Base-by-base conservation (phyloP, 1,140 invertebrate species). In the Maconellicoccus hirsutus region DNA sequence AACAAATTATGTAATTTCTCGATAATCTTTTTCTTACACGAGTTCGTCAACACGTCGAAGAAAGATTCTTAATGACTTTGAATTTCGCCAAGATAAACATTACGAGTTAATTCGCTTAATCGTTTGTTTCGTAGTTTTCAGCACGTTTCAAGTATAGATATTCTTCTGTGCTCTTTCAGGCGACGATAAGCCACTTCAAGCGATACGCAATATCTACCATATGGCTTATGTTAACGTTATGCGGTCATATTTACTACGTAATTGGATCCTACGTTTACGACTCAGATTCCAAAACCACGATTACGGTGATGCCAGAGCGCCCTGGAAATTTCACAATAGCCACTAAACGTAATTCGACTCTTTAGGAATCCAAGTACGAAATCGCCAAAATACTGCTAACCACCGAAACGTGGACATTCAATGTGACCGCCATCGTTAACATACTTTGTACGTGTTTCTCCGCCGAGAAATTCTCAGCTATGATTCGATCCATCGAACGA, bases 291-390 rank as follows among this genome's bases (percentile, higher is more conserved):
- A 52, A 52, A 16, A 8, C 42, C 6, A 52, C 42, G 2, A 52
- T 52, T 8, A 52, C 3, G n/a, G 42, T 52, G n/a, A 4, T 19
- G n/a, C n/a, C n/a, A n/a, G n/a, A n/a, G n/a, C n/a, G n/a, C n/a
- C n/a, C n/a, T n/a, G n/a, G n/a, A n/a, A n/a, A n/a, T n/a, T n/a
- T n/a, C n/a, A n/a, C n/a, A n/a, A n/a, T n/a, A n/a, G n/a, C n/a
- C n/a, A n/a, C n/a, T n/a, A 52, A 52, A 52, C n/a, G 12, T 4
- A 52, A 52, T 52, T 52, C n/a, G 4, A 52, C 42, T 38, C n/a
- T n/a, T 8, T 61, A 66, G 61, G 61, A 23, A 25, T 22, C 61
- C 2, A 66, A 66, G 25, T 66, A 66, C 61, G 61, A 66, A 26
- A 66, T 66, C 21, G 61, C 25, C 25, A 23, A 26, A 66, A 66